Base-by-base conservation (phyloP, 2,113 vertebrate species). In the Crotophaga sulcirostris region DNA sequence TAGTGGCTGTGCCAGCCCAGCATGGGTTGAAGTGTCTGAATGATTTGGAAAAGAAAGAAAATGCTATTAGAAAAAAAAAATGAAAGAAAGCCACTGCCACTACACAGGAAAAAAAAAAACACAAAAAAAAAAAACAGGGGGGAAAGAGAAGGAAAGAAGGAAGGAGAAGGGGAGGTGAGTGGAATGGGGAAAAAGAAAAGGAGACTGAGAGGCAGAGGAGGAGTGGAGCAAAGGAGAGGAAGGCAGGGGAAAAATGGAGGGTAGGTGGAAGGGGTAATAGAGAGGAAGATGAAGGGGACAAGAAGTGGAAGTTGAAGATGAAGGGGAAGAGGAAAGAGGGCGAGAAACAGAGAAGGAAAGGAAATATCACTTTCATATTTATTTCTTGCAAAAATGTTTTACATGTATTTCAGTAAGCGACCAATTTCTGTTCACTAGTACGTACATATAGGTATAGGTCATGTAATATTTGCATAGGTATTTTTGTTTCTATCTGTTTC, bases 351-450 rank as follows among this genome's bases (percentile, higher is more conserved):
- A 79, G 81, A 58, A 5, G 13, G 14, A 62, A 66, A 90, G 59
- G 20, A 70, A 16, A 60, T 34, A 76, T 2, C 7, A 74, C 11
- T 86, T 88, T 88, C 70, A 3, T 67, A 34, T 16, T 13, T 58
- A 93, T 25, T 3, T 64, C 85, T n/a, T 92, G 76, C 34, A 83
- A 68, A 94, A 69, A 12, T 47, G 5, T 33, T 81, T 83, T 96
- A 51, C 51, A 21, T 86, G 42, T 84, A 58, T 59, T 84, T 94
- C 76, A 93, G 36, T 90, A 96, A 79, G n/a, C 84, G 67, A 80
- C 6, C 44, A 78, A 44, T 82, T 72, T 90, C 77, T 94, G 54
- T 84, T 91, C 87, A 25, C 64, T 91, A 89, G 63, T 45, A 4
- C 29, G 40, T 52, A 52, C 7, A 31, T 36, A 49, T 4, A 78